Evolutionary conservation across 2,113 vertebrate genomes (phyloP), one percentile per base, ranked within the genome.

Genomic region (Colius striatus): DNA sequence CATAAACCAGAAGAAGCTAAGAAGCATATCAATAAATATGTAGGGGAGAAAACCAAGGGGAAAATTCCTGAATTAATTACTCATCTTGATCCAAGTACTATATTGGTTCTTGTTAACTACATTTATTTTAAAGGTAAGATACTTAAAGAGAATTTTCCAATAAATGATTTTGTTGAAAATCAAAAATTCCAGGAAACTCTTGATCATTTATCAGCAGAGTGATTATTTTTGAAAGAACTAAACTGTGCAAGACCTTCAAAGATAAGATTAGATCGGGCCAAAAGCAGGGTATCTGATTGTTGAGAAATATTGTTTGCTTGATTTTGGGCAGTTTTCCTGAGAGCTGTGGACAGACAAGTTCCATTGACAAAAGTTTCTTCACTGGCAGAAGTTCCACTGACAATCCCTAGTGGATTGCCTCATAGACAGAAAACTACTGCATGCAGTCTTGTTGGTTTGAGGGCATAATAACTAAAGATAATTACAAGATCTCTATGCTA

Each of bases 101-200:
- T 97, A 76, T 96, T 99, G 97, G 93, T 99, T 95, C 98, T 99
- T 70, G 82, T 98, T 71, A 99, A 98, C 93, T 98, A 97, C 18
- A 97, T 99, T 90, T 98, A 97, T 93, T 99, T 99, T 95, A 98
- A 89, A 98, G 99, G 98, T 96, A 96, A 93, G 94, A 75, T n/a
- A 26, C 23, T 50, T 79, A 74, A 9, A 41, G 11, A 30, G 62
- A 77, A 25, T 58, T 73, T 79, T 87, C 30, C 21, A 70, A 10
- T n/a, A 36, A 16, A 34, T 55, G 0, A 29, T 55, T 87, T 85
- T 80, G 32, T 19, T 2, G 58, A 87, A 87, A 89, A 85, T 34
- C 6, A 72, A 34, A 92, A 80, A 65, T 10, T 81, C 11, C 48
- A 75, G 45, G 8, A 16, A 85, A 41, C 5, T 53, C 8, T 5